A percentile compares a stretch with the other conserved stretches of the same genome.
Conservation (phyloP, 2,888 invertebrate species). For the Pyrochroa serraticornis region DNA sequence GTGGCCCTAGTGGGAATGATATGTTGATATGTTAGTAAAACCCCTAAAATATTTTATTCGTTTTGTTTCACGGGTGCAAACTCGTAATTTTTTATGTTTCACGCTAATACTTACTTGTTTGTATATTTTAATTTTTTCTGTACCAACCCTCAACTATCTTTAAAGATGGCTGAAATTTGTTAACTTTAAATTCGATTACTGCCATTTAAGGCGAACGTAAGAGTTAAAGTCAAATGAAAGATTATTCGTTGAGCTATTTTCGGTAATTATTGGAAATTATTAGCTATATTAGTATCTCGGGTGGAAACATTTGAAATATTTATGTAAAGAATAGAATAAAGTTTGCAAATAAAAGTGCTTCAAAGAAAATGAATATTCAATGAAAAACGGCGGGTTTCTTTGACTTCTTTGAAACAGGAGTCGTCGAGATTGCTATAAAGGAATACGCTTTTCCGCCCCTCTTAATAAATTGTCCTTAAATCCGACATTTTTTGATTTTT, state of each 20-base stretch:
- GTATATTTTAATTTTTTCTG: no score
- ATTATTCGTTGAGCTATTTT: no score
- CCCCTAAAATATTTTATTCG: slow-evolving; percentile 5
- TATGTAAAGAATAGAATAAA: background rate
- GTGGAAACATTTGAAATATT: slow-evolving; percentile 1
- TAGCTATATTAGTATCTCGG: background rate
- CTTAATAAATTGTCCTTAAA: no score
- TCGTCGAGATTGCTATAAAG: slow-evolving; percentile 7
- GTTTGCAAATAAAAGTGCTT: slow-evolving; percentile 13
- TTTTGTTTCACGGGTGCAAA: no score
- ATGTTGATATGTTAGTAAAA: slow-evolving; percentile 9
- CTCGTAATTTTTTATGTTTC: background rate
- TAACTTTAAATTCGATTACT: no score
- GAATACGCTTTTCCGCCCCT: slow-evolving; percentile 4
- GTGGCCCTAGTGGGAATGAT: slow-evolving; percentile 9
- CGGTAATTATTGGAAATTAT: no score
- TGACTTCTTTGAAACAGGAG: slow-evolving; percentile 15
- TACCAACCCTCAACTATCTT: no score
- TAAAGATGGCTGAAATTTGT: no score
- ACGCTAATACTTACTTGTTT: no score
- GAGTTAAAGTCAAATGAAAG: no score
- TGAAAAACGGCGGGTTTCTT: slow-evolving; percentile 13
- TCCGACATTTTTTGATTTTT: no score
- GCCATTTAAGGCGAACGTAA: no score
- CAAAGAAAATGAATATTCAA: slow-evolving; percentile 22